Evolutionary conservation across 2,888 invertebrate genomes (phyloP), one percentile per base, ranked within the genome.

Genomic region (Drosophila cracens): DNA sequence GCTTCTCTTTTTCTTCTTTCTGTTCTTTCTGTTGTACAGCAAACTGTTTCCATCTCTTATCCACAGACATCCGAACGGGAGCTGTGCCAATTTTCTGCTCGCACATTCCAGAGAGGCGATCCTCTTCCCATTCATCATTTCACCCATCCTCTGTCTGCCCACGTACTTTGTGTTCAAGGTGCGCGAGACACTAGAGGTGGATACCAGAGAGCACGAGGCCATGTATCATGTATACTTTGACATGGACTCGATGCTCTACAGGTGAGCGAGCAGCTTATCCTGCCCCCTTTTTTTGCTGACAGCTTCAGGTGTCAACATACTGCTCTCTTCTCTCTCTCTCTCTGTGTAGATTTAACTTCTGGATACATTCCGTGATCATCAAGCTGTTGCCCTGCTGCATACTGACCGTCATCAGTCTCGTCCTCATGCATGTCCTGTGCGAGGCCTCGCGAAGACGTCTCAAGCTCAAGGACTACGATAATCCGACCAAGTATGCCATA

Each of bases 71-170:
- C 97, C 97, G 0, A 96, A 96, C 82, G 95, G 95, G 89, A 96
- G 95, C 87, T 95, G 95, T 90, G 94, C 95, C 27, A 94, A 96
- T 85, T 98, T 97, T 92, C 96, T 96, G 31, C 95, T 97, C 87
- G 94, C 95, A 36, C 95, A 97, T 68, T 98, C 98, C 90, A 95
- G 95, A 64, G 93, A 95, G 49, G 96, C 97, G 16, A 96, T 98
- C 67, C 92, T 95, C 29, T 94, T 95, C 83, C 97, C 97, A 77
- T 97, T 97, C 91, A 89, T 97, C 61, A 94, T 96, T 18, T 97
- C 98, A 4, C 95, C 97, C 0, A 93, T 98, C 62, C 95, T 98
- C 27, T 98, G 98, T 92, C 95, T 96, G 65, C 98, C 98, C 1
- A 96, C 97, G 58, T 97, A 96, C 92, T 94, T 97, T 92, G 96